A percentile compares a stretch with the other conserved stretches of the same genome.
These are phyloP conservation scores for Notolepis coatsorum DNA, from an alignment of 2,797 vertebrate genomes.

Conservation along the genomic window DNA sequence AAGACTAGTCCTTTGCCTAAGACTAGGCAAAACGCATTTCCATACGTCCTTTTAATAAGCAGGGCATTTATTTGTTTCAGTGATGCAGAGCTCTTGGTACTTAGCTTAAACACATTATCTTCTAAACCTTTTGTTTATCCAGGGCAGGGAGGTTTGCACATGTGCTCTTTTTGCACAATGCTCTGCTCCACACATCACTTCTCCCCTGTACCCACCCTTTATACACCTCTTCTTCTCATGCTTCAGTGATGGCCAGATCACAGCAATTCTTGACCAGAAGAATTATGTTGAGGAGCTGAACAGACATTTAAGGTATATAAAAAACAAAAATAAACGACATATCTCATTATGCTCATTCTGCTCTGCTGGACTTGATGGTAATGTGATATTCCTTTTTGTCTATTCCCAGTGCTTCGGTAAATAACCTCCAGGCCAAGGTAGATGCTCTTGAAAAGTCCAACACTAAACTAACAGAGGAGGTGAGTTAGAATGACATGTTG, in stretches of 20 bases:
- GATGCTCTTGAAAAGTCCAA: constrained; percentile 98
- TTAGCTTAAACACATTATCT: not conserved
- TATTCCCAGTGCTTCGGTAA: constrained; percentile 91
- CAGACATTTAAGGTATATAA: constrained; percentile 92
- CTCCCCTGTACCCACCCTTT: not conserved
- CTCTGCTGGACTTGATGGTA: not conserved
- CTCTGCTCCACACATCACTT: not conserved
- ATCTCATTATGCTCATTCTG: not conserved
- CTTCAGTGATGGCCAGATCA: constrained; percentile 94
- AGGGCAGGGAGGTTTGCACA: not conserved
- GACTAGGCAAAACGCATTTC: too few species aligned
- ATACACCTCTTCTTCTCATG: not conserved
- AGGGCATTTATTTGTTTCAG: not conserved
- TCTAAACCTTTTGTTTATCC: not conserved
- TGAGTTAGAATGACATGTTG: constrained; percentile 57
- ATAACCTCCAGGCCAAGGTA: constrained; percentile 97
- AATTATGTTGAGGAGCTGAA: constrained; percentile 99
- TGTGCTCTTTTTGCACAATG: not conserved
- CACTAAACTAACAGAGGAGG: constrained; percentile 97
- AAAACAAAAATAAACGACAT: not conserved
- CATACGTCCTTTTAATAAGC: not conserved
- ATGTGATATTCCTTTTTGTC: constrained; percentile 15
- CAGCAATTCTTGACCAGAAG: constrained; percentile 98
- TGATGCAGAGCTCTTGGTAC: not conserved
- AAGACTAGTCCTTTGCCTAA: too few species aligned